Evolutionary conservation across 2,888 invertebrate genomes (phyloP).

Genomic region (Graphium colonna): DNA sequence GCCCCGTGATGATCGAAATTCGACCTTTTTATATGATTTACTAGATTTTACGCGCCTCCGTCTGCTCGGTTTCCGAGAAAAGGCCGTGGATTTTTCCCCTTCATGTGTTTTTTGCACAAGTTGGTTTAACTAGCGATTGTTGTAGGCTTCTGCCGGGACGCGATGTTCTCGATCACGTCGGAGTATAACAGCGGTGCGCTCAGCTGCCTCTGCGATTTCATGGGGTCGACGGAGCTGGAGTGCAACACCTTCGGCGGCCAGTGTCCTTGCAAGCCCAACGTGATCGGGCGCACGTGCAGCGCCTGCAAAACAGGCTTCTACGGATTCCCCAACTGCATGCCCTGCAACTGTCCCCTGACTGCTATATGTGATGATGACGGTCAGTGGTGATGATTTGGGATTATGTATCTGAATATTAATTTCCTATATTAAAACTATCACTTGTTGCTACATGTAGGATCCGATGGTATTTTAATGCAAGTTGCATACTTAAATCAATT

Average conservation of each 20-base stretch:
- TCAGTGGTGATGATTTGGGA: conserved; percentile 33
- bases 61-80: no score
- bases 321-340: conserved; percentile 96
- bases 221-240: conserved; percentile 90
- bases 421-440: no score
- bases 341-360: conserved; percentile 91
- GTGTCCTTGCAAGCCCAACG: conserved; percentile 94
- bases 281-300: conserved; percentile 94
- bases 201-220: conserved; percentile 92
- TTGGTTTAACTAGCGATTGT: no score
- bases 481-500: no score
- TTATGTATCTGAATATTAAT: no score
- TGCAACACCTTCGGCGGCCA: conserved; percentile 98
- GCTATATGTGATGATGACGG: conserved; percentile 88
- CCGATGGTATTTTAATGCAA: no score
- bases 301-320: conserved; percentile 94
- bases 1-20: no score
- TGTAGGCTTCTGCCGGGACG: conserved; percentile 91
- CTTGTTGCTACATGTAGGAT: no score
- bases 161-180: conserved; percentile 95
- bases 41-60: no score
- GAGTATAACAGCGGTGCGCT: conserved; percentile 97
- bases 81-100: no score
- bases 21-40: no score
- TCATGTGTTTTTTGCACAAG: no score